A percentile compares a stretch with the other conserved stretches of the same genome.
phyloP scores from a whole-genome alignment of 2,888 invertebrate species.

The Dynastes maya region DNA sequence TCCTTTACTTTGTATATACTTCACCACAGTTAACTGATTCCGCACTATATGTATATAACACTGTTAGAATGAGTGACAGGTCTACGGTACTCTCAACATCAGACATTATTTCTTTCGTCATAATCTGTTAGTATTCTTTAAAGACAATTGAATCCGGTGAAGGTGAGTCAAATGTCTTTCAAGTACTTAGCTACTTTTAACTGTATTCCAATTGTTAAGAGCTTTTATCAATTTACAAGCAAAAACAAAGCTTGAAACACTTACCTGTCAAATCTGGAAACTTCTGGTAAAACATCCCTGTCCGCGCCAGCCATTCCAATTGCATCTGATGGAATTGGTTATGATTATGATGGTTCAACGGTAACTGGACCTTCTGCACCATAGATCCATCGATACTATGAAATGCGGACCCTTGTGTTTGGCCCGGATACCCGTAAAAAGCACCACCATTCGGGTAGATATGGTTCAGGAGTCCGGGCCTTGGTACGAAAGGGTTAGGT shows the following conservation, averaged over 20 bases:
- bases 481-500: conserved; percentile 73
- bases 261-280: conserved; percentile 88
- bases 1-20: no score
- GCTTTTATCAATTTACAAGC: no score
- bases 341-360: conserved; percentile 67
- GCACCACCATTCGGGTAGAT: conserved; percentile 64
- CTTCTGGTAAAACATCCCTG: conserved; percentile 93
- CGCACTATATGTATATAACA: no score
- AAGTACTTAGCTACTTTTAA: no score
- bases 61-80: no score
- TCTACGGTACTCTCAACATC: no score
- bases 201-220: no score
- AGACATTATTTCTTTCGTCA: no score
- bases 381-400: conserved; percentile 72
- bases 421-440: conserved; percentile 71
- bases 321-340: conserved; percentile 85
- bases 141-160: no score
- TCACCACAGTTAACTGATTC: no score
- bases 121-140: no score
- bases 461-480: conserved; percentile 75
- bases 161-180: no score
- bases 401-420: conserved; percentile 73
- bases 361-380: conserved; percentile 71
- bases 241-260: conserved; percentile 56
- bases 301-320: conserved; percentile 92